Evolutionary conservation across 2,797 vertebrate species (phyloP).

Genomic region (Melanitta fusca): DNA sequence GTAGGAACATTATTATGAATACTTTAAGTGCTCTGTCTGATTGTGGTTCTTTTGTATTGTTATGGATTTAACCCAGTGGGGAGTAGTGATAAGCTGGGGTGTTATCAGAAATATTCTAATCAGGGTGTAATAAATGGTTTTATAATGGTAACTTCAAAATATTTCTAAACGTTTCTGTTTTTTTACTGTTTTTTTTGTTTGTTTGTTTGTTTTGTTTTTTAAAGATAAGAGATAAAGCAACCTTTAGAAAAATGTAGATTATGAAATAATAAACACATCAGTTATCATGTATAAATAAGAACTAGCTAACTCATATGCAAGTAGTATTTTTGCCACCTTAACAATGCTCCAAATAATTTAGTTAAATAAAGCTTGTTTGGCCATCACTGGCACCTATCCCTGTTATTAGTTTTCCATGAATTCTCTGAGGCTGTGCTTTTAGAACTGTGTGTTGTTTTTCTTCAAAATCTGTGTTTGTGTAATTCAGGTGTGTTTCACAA

Average conservation of each 20-base stretch:
- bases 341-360: not conserved
- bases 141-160: not conserved
- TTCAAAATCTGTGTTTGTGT: not conserved
- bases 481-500: not conserved
- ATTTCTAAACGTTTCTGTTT: not conserved
- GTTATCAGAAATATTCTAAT: not conserved
- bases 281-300: not conserved
- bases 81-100: not conserved
- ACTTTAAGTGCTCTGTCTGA: not conserved
- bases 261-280: not conserved
- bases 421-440: not conserved
- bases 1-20: conserved; percentile 75
- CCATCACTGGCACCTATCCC: not conserved
- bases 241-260: not conserved
- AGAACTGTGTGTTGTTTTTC: not conserved
- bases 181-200: not conserved
- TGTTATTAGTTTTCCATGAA: not conserved
- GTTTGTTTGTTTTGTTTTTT: not conserved
- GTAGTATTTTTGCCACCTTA: not conserved
- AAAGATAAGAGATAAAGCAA: not conserved
- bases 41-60: not conserved
- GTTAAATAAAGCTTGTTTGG: not conserved
- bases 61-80: not conserved
- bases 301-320: not conserved
- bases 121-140: not conserved